A percentile compares a stretch with the other conserved stretches of the same genome.
Conservation (phyloP, 2,797 vertebrate genomes). For the Microhierax caerulescens region DNA sequence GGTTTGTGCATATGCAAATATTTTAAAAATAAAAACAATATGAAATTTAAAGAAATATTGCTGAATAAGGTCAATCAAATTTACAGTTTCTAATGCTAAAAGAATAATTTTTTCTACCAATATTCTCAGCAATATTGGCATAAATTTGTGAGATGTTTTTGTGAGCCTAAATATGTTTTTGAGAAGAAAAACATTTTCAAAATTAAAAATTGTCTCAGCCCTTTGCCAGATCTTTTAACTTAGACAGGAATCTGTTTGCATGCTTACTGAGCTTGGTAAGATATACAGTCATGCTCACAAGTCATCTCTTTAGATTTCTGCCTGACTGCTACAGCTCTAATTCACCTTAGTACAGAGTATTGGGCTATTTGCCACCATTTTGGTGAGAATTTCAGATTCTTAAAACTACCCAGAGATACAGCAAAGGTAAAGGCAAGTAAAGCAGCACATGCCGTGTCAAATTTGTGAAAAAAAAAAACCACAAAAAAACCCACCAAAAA, state of each 20-base stretch:
- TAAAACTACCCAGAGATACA: neutral
- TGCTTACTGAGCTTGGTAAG: neutral
- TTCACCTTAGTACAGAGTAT: neutral
- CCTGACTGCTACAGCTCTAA: neutral
- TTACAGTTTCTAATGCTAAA: neutral
- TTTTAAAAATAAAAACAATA: neutral
- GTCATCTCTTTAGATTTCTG: neutral
- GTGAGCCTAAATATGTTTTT: neutral
- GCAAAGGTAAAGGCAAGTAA: neutral
- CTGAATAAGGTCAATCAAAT: neutral
- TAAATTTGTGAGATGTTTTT: neutral
- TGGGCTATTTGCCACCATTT: neutral
- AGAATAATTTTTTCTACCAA: neutral
- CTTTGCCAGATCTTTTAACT: neutral
- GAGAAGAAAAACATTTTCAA: neutral
- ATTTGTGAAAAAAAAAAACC: neutral
- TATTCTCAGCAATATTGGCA: neutral
- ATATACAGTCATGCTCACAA: neutral
- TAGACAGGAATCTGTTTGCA: neutral
- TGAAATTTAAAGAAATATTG: neutral
- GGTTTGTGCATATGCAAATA: slow-evolving; percentile 19
- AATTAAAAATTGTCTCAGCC: neutral
- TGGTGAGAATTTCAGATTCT: neutral
- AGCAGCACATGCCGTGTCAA: accelerated
- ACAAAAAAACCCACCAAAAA: no score